Base-by-base conservation (phyloP, 2,113 vertebrate species). In the Odocoileus virginianus region DNA sequence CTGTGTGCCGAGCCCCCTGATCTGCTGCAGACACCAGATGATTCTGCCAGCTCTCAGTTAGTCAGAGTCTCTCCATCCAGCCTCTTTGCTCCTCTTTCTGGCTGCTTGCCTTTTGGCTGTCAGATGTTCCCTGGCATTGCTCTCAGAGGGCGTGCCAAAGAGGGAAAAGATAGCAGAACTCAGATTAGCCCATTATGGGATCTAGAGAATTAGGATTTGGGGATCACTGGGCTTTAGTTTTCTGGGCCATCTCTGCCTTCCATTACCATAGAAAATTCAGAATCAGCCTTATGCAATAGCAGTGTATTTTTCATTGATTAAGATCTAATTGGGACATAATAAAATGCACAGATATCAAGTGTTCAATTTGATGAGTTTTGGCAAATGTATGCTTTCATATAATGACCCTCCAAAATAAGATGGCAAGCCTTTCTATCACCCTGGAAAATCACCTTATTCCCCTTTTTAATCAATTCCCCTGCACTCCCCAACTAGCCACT, bases 81-180 rank as follows among this genome's bases (percentile, higher is more conserved):
- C 71, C 61, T 85, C 94, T 89, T 50, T 94, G 67, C 96, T 94
- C 91, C 94, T 93, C 93, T 95, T 40, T 55, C 93, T 96, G 98
- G 95, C 97, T 93, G 92, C 50, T 60, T 93, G 97, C 97, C 91
- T 91, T 54, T 54, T 91, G 93, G 88, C 96, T 79, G 30, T 52
- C 40, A 87, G 60, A 54, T 19, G 16, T 57, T 91, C 47, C 45
- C 86, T 97, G 96, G 93, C 95, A 76, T 76, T 60, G 60, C 33
- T 96, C 50, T 57, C 71, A 83, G 55, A 94, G 86, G 76, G 33
- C 5, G 5, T 2, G 89, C 97, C 97, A 97, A 91, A 47, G 61
- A 96, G 82, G 82, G 47, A 85, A 91, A 97, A 61, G 78, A 93
- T 50, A 96, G 88, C 11, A 1, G 78, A 79, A 82, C 52, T 95